Percentiles rank a stretch among this genome's conserved stretches.
phyloP scores from a whole-genome alignment of 2,797 vertebrate genomes.

The Pseudochaenichthys georgianus region DNA sequence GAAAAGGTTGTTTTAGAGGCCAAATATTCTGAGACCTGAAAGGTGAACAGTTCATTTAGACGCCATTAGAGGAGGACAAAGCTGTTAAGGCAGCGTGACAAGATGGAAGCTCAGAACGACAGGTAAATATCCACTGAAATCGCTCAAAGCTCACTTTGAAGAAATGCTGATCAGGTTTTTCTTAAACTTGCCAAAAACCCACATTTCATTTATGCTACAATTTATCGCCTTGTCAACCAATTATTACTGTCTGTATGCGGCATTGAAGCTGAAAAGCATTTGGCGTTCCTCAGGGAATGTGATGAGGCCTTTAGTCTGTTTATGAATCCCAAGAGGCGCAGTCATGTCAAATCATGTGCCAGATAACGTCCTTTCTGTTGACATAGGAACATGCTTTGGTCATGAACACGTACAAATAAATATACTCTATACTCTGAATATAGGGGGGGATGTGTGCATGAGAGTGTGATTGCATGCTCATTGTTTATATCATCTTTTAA shows the following conservation, averaged over 20 bases:
- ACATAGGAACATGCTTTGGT: not conserved
- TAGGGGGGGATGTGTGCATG: too few relatives aligned
- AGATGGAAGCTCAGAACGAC: not conserved
- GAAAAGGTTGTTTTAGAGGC: conserved; percentile 14
- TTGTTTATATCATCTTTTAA: conserved; percentile 2
- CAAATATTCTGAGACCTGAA: conserved; percentile 30
- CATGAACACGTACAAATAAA: not conserved
- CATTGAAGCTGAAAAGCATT: conserved; percentile 12
- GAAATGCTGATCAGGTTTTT: not conserved
- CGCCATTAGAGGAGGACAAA: not conserved
- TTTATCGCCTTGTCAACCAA: conserved; percentile 17
- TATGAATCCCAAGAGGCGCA: not conserved
- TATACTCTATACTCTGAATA: too few relatives aligned
- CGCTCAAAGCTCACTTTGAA: not conserved
- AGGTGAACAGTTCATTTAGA: conserved; percentile 1
- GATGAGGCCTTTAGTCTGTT: not conserved
- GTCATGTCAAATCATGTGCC: not conserved
- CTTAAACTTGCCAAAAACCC: not conserved
- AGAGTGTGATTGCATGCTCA: not conserved
- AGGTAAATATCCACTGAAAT: not conserved
- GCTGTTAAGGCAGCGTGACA: not conserved
- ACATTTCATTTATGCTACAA: not conserved
- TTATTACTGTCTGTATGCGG: not conserved
- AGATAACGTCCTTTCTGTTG: not conserved
- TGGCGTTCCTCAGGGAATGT: not conserved